Conservation (phyloP, 2,888 invertebrate genomes). For the Chrysodeixis includens region DNA sequence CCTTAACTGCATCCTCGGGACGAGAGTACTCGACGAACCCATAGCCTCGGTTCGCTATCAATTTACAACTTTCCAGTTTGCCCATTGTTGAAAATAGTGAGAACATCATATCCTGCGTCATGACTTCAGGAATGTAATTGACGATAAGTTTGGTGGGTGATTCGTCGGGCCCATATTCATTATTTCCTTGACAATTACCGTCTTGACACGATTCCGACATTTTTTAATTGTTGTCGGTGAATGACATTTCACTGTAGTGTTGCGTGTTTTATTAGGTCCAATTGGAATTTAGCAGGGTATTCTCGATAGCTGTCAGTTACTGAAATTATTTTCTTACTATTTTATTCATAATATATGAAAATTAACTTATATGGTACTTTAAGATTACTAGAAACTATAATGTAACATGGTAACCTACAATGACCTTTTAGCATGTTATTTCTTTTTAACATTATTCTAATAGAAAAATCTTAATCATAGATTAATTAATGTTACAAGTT, state of each 20-base stretch:
- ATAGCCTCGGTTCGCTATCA: slow-evolving; percentile 89
- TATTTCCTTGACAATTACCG: slow-evolving; percentile 89
- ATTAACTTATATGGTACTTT: no score
- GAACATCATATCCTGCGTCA: slow-evolving; percentile 90
- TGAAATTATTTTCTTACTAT: not conserved
- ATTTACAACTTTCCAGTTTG: slow-evolving; percentile 89
- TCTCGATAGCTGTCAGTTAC: not conserved
- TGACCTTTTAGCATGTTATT: no score
- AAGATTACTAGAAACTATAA: no score
- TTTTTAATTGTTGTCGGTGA: slow-evolving; percentile 90
- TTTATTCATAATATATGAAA: not conserved
- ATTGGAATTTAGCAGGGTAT: slow-evolving; percentile 66
- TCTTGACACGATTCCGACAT: slow-evolving; percentile 90
- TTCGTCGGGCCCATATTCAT: slow-evolving; percentile 88
- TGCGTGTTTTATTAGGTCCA: slow-evolving; percentile 70
- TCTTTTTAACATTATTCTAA: no score
- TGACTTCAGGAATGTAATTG: slow-evolving; percentile 90
- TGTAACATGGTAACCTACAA: no score
- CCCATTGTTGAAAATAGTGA: slow-evolving; percentile 89
- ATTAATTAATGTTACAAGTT: no score
- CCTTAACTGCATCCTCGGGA: slow-evolving; percentile 87
- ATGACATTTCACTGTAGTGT: slow-evolving; percentile 86
- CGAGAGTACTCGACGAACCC: slow-evolving; percentile 88
- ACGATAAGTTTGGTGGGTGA: slow-evolving; percentile 89
- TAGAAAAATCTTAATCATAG: no score